These are phyloP conservation scores for Denticeps clupeoides DNA, from an alignment of 2,797 vertebrate species.

Conservation along the genomic window DNA sequence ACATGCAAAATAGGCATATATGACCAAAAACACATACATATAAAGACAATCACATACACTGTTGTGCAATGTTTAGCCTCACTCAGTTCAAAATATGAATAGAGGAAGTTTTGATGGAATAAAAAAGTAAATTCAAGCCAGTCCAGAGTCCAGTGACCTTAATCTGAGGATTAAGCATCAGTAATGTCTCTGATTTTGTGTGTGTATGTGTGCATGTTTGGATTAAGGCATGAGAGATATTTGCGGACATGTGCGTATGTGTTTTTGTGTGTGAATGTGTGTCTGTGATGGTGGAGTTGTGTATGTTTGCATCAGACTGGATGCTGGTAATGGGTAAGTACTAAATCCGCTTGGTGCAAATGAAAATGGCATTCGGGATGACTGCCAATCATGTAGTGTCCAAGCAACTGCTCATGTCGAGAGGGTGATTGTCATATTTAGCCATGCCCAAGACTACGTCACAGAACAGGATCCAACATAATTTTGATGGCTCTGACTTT, in stretches of 20 bases:
- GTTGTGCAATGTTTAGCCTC: too few species aligned
- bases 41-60: neutral
- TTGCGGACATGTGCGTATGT: too few species aligned
- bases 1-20: neutral
- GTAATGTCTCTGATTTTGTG: constrained; percentile 25
- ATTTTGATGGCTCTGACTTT: too few species aligned
- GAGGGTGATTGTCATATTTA: constrained; percentile 25
- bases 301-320: neutral
- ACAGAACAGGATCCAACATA: too few species aligned
- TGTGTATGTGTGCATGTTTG: too few species aligned
- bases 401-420: constrained; percentile 41
- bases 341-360: constrained; percentile 65
- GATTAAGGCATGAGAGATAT: neutral
- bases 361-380: constrained; percentile 53
- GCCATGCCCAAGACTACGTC: too few species aligned
- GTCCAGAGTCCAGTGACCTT: constrained; percentile 43
- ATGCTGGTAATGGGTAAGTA: constrained; percentile 42
- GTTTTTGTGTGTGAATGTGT: neutral
- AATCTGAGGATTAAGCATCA: constrained; percentile 57
- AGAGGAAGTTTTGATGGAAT: constrained; percentile 14
- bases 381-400: constrained; percentile 49
- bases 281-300: neutral
- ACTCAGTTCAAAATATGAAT: too few species aligned
- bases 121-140: constrained; percentile 36
- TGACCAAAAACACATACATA: neutral